These are phyloP conservation scores for Magallana nippona DNA, from an alignment of 2,888 invertebrate species.

Conservation along the genomic window DNA sequence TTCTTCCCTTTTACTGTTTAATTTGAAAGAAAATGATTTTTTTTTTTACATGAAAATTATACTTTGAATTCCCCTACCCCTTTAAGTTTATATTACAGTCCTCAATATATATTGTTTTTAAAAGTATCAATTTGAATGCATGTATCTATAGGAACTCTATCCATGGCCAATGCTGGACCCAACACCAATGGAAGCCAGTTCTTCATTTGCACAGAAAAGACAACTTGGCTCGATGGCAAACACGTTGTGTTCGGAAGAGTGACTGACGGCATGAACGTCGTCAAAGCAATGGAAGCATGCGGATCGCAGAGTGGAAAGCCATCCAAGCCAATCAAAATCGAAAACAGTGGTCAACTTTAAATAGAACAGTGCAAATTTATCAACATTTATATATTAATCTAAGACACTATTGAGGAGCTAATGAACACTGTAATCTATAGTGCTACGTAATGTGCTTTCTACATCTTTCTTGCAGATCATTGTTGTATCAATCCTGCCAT, in stretches of 20 bases:
- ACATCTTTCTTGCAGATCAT: too few species aligned
- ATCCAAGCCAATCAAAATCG: background rate
- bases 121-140: background rate
- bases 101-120: too few species aligned
- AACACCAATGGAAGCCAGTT: conserved; percentile 98
- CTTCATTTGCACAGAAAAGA: conserved; percentile 91
- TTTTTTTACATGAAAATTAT: too few species aligned
- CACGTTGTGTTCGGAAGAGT: conserved; percentile 37
- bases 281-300: conserved; percentile 23
- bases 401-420: background rate
- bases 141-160: conserved; percentile 83
- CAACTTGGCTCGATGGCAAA: conserved; percentile 85
- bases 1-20: background rate
- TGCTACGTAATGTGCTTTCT: too few species aligned
- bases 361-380: background rate
- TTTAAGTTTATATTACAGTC: too few species aligned
- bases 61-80: too few species aligned
- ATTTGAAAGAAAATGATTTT: background rate
- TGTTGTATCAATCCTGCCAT: too few species aligned
- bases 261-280: conserved; percentile 24
- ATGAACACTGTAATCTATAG: too few species aligned
- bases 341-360: conserved; percentile 31
- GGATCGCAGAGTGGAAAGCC: conserved; percentile 25
- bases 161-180: conserved; percentile 98
- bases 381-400: background rate